Evolutionary conservation across 2,888 invertebrate species (phyloP), one percentile per base, ranked within the genome.

Genomic region (Tenthredo livida): DNA sequence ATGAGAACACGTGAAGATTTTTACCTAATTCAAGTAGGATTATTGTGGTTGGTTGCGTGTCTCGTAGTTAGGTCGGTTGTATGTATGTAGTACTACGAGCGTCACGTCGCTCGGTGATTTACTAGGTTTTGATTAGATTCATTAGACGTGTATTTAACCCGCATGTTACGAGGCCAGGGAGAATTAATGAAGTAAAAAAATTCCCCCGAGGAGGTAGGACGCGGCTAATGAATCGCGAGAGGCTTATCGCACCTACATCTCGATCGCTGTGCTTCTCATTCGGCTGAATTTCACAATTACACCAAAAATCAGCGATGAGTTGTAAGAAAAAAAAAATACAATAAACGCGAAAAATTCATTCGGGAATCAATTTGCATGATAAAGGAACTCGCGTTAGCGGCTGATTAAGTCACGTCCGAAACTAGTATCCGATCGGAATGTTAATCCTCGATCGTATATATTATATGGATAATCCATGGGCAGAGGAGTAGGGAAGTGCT

Each of bases 61-160:
- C 29, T 29, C 67, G 67, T 83, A 10, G 72, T 47, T 47, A 47
- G 15, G 47, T 47, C 29, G 17, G 70, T 70, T n/a, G 65, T 82
- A n/a, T n/a, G n/a, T n/a, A n/a, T n/a, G n/a, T n/a, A n/a, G n/a
- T n/a, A 25, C 37, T 7, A 82, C 65, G 65, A 82, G 25, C 65
- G 43, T 61, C 50, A 80, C 29, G 70, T 61, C 50, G 17, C 25
- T 61, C 40, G 73, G 83, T 85, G 85, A 85, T 85, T 83, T 84
- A 85, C 83, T 84, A 73, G 83, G 72, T 73, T 85, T 85, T 85
- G 85, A 85, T 85, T 83, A 85, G 85, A 85, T 85, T 84, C 84
- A 85, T 85, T 83, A 84, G 83, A 85, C 83, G 82, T 47, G 58
- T 85, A 84, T 85, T 84, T 83, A 84, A 85, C 82, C 72, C 73